Conservation (phyloP, 2,888 invertebrate genomes). For the Pollenia angustigena region DNA sequence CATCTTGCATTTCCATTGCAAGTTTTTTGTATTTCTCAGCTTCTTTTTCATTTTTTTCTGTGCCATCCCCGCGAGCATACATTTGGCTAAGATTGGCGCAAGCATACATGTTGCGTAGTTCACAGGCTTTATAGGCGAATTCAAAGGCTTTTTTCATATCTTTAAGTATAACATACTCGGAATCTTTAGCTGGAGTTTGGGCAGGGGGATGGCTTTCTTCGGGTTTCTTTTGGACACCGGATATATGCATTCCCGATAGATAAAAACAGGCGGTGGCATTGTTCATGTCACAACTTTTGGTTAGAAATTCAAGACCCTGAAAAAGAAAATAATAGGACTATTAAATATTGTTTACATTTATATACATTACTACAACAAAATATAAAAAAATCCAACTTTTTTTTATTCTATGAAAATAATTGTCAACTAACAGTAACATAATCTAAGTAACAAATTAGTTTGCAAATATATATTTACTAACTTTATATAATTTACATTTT, state of each 20-base stretch:
- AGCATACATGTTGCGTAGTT: constrained; percentile 92
- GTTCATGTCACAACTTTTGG: constrained; percentile 86
- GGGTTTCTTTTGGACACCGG: constrained; percentile 88
- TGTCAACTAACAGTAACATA: too few relatives aligned
- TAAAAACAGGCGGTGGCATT: constrained; percentile 91
- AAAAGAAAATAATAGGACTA: constrained; percentile 54
- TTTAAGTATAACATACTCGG: constrained; percentile 86
- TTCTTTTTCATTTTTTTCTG: constrained; percentile 88
- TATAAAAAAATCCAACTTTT: too few relatives aligned
- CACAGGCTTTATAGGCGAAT: constrained; percentile 92
- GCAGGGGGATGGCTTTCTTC: constrained; percentile 76
- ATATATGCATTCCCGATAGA: constrained; percentile 91
- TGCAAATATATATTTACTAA: too few relatives aligned
- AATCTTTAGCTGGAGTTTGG: constrained; percentile 75
- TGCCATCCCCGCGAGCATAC: constrained; percentile 93
- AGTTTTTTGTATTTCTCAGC: constrained; percentile 90
- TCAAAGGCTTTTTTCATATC: constrained; percentile 92
- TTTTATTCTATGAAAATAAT: too few relatives aligned
- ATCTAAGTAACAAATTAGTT: too few relatives aligned
- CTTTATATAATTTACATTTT: neutral
- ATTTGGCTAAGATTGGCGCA: constrained; percentile 96
- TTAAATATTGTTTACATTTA: neutral
- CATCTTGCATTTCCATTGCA: constrained; percentile 89
- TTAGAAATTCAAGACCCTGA: constrained; percentile 86
- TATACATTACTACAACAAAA: neutral